phyloP scores from a whole-genome alignment of 2,888 invertebrate species.

The Brenthis daphne region DNA sequence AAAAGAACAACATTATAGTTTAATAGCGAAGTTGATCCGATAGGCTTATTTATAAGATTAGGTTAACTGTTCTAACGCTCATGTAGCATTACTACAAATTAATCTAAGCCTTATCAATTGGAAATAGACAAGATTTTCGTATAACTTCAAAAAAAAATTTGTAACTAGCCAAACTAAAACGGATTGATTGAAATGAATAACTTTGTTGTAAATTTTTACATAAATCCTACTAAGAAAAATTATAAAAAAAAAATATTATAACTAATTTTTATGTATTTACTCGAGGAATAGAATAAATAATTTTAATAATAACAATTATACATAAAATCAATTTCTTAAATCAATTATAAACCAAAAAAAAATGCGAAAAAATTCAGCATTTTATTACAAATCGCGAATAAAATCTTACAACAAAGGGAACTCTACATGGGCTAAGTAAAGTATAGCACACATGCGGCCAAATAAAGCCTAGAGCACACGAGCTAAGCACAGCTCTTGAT shows the following conservation, averaged over 20 bases:
- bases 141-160: background rate
- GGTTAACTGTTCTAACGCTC: conserved; percentile 7
- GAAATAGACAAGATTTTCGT: background rate
- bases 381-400: conserved; percentile 24
- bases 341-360: conserved; percentile 6
- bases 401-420: conserved; percentile 34
- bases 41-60: conserved; percentile 12
- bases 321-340: background rate
- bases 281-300: too few relatives aligned
- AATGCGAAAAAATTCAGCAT: conserved; percentile 20
- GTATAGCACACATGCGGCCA: conserved; percentile 53
- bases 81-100: background rate
- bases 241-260: too few relatives aligned
- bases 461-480: conserved; percentile 37
- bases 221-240: too few relatives aligned
- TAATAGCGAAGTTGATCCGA: conserved; percentile 15
- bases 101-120: background rate
- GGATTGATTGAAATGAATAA: too few relatives aligned
- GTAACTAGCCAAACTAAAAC: background rate
- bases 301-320: too few relatives aligned
- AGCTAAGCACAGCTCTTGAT: conserved; percentile 54
- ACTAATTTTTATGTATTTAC: too few relatives aligned
- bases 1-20: conserved; percentile 1
- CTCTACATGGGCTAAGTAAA: conserved; percentile 44
- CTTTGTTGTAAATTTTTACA: too few relatives aligned